Evolutionary conservation across 2,113 vertebrate genomes (phyloP).

Genomic region (Pantherophis guttatus): DNA sequence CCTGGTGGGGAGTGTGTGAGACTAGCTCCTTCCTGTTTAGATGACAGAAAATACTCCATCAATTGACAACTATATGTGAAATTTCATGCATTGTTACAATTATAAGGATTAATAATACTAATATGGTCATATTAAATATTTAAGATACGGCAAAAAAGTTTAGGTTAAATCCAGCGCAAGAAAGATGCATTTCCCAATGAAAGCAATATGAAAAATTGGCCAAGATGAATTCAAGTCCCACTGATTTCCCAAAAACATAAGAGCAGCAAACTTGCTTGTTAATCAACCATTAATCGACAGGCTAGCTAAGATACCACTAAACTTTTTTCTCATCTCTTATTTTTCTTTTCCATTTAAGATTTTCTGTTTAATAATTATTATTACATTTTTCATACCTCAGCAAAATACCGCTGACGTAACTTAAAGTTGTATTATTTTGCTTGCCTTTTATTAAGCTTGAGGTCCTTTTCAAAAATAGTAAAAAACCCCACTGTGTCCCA

Average conservation of each 20-base stretch:
- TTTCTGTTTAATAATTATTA: not conserved
- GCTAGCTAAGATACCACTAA: not conserved
- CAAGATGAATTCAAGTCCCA: not conserved
- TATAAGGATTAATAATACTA: not conserved
- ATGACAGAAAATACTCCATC: not conserved
- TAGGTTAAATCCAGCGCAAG: not conserved
- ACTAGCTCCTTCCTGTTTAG: not conserved
- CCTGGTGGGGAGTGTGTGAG: not conserved
- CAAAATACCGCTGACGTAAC: not conserved
- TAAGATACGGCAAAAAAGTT: not conserved
- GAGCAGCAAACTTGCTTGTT: not conserved
- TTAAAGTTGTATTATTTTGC: not conserved
- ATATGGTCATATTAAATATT: not conserved
- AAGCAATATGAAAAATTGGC: not conserved
- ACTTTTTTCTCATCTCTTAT: not conserved
- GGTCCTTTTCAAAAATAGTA: not conserved
- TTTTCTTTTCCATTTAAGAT: not conserved
- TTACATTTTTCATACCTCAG: not conserved
- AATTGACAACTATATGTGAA: not conserved
- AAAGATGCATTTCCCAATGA: not conserved
- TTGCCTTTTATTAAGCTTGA: not conserved
- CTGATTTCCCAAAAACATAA: not conserved
- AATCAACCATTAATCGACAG: not conserved
- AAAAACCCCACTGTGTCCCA: not conserved
- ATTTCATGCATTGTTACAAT: not conserved